Evolutionary conservation across 2,113 vertebrate species (phyloP), one percentile per base, ranked within the genome.

Genomic region (Zosterops borbonicus): DNA sequence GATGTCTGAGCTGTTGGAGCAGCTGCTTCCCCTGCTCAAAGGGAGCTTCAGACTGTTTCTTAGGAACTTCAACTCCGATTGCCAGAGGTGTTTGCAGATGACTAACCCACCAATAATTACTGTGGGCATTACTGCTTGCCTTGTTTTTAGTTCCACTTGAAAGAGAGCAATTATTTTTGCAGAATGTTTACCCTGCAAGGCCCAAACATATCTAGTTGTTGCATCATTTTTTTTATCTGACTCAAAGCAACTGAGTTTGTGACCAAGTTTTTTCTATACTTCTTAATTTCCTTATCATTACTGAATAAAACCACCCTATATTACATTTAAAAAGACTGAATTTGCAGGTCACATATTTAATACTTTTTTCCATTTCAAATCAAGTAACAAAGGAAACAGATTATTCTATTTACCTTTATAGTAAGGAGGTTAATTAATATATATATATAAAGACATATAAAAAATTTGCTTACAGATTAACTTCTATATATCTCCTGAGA

Each of bases 161-260:
- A 91, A 92, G 49, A 65, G 16, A 89, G 50, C 47, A 83, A 96
- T 96, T 94, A 94, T 85, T 96, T 92, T 92, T 85, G 50, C 67
- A 83, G 78, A 74, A 90, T 96, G 93, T 95, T 96, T 96, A 96
- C 64, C 91, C 94, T 63, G 75, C 82, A 95, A 71, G 87, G 91
- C 75, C 42, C 68, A 88, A 95, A 88, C 44, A 70, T 35, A 47
- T 96, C 63, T 91, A 80, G 47, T 44, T 56, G 16, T 52, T 73
- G 55, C 28, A 11, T 63, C 75, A 9, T 50, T 87, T 90, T 77
- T 87, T 70, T 60, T 0, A 42, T 91, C 24, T 76, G 50, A 55
- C 67, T 96, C 47, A 70, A n/a, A 95, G 58, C 90, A 83, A 79
- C 11, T 18, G 59, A 80, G 41, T 74, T 81, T 74, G 20, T 63